Evolutionary conservation across 1,140 invertebrate genomes (phyloP).

Genomic region (Planococcus citri): DNA sequence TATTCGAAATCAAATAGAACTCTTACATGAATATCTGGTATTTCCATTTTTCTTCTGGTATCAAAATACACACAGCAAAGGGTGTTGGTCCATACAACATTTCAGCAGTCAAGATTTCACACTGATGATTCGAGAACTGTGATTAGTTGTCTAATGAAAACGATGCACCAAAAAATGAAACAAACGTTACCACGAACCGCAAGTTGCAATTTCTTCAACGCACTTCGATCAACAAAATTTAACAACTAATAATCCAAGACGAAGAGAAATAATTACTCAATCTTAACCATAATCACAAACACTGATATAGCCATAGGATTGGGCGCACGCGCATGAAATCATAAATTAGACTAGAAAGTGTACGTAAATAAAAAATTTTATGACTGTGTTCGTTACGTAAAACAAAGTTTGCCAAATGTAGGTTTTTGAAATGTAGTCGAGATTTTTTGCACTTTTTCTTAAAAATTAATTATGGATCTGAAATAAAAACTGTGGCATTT

Average conservation of each 20-base stretch:
- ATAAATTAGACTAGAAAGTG: not conserved
- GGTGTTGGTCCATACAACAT: conserved; percentile 1
- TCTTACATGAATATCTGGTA: conserved; percentile 29
- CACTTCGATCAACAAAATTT: not conserved
- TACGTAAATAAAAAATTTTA: too few species aligned
- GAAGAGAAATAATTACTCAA: not conserved
- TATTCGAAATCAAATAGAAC: conserved; percentile 42
- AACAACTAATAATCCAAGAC: not conserved
- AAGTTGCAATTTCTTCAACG: not conserved
- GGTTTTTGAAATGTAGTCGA: too few species aligned
- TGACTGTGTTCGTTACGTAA: too few species aligned
- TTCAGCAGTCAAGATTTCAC: not conserved
- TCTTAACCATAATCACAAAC: not conserved
- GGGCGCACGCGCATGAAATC: not conserved
- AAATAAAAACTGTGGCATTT: too few species aligned
- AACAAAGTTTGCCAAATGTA: too few species aligned
- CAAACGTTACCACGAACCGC: not conserved
- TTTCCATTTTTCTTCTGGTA: conserved; percentile 28
- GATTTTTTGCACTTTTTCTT: too few species aligned
- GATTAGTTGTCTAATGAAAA: not conserved
- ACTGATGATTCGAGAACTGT: not conserved
- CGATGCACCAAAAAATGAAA: not conserved
- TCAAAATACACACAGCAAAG: not conserved
- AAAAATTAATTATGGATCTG: too few species aligned
- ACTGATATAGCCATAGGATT: not conserved